A percentile compares a stretch with the other conserved stretches of the same genome.
Conservation (phyloP, 2,113 vertebrate species). For the Perognathus longimembris region DNA sequence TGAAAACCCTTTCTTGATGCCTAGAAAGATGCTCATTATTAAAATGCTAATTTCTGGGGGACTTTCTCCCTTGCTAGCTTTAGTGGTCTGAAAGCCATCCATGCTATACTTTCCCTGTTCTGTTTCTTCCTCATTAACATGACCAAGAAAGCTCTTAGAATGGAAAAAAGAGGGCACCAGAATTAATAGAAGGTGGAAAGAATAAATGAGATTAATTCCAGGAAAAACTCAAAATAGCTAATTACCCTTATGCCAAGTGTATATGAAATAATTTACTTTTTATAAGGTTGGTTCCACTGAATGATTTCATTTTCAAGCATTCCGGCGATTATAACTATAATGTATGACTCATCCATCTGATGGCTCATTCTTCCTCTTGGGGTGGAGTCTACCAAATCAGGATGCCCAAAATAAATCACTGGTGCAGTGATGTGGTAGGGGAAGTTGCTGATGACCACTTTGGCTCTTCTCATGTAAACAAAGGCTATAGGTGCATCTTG, state of each 20-base stretch:
- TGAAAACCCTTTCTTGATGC: neutral
- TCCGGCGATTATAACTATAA: constrained; percentile 72
- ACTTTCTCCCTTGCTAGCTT: neutral
- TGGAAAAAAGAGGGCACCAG: neutral
- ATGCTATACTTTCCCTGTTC: neutral
- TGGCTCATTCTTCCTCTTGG: constrained; percentile 62
- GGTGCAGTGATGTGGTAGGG: neutral
- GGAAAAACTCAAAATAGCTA: constrained; percentile 66
- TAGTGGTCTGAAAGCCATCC: neutral
- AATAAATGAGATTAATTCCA: constrained; percentile 38
- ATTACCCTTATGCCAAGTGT: constrained; percentile 58
- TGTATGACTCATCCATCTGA: constrained; percentile 62
- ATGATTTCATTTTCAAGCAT: constrained; percentile 77
- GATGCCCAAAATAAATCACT: neutral
- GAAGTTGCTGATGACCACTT: neutral
- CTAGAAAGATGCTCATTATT: neutral
- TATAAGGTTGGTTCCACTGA: constrained; percentile 54
- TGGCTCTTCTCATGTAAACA: neutral
- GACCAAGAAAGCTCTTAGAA: neutral
- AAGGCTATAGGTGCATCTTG: neutral
- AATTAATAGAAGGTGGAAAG: neutral
- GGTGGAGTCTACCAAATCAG: constrained; percentile 26
- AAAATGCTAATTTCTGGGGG: neutral
- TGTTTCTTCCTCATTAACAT: neutral
- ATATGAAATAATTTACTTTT: constrained; percentile 75